Evolutionary conservation across 2,888 invertebrate genomes (phyloP), one percentile per base, ranked within the genome.

Genomic region (Drosophila testacea): DNA sequence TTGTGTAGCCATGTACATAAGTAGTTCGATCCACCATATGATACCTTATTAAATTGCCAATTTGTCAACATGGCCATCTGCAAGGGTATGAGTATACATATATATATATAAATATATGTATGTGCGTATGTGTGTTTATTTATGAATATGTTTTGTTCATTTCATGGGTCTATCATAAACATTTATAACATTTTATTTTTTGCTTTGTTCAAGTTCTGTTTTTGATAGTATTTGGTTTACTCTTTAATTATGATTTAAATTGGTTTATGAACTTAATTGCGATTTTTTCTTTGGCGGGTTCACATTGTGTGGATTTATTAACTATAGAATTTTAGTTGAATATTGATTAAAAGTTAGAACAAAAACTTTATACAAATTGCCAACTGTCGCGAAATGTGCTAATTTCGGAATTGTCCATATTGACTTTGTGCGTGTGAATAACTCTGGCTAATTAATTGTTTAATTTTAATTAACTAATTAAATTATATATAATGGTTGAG

Each of bases 241-340:
- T 69, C 32, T 10, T 51, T 57, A 39, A 47, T 50, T 46, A 47
- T 64, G 51, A 4, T 48, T 62, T 50, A 6, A 56, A 64, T 61
- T 62, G 38, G 34, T 41, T 74, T 65, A 34, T 62, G 41, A 69
- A 78, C 79, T 81, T 79, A 75, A 73, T 51, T 74, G 63, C 74
- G 65, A 69, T 59, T 38, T 59, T 62, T 46, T 13, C 76, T 79
- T 85, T 85, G 85, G 85, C 85, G 88, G 85, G 85, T 76, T 84
- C 74, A 81, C 79, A 68, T 87, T 67, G 55, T 79, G 67, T 69
- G 66, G 48, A 67, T 69, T 68, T 73, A 52, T 63, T 69, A 56
- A 69, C 54, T 73, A 63, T 54, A 61, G 38, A 68, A 77, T 48
- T 77, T 30, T 73, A 16, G 57, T 57, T 48, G 32, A 71, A 67